Conservation (phyloP, 2,888 invertebrate genomes). For the Chymomyza fuscimana region DNA sequence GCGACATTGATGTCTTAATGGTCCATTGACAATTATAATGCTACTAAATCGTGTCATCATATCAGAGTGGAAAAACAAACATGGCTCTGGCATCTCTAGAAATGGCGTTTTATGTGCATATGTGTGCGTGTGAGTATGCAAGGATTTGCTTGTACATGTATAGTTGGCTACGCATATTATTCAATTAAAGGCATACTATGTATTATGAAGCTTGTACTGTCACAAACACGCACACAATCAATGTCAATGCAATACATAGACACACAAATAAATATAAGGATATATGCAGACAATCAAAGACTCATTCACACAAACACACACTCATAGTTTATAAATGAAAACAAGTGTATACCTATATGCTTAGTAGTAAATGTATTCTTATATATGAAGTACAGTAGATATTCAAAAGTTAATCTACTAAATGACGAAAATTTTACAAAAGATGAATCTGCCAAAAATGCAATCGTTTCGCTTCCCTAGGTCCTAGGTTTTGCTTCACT, state of each 20-base stretch:
- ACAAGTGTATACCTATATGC: too few relatives aligned
- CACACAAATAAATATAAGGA: too few relatives aligned
- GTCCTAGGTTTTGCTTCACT: too few relatives aligned
- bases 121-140: not conserved
- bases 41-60: slow-evolving; percentile 59
- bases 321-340: too few relatives aligned
- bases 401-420: too few relatives aligned
- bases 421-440: too few relatives aligned
- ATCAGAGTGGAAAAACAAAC: slow-evolving; percentile 43
- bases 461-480: too few relatives aligned
- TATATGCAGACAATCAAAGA: too few relatives aligned
- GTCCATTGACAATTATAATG: slow-evolving; percentile 70
- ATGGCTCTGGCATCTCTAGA: slow-evolving; percentile 30
- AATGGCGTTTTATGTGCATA: slow-evolving; percentile 15
- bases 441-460: too few relatives aligned
- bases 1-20: slow-evolving; percentile 46
- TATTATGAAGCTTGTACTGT: slow-evolving; percentile 61
- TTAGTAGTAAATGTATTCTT: too few relatives aligned
- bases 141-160: slow-evolving; percentile 22
- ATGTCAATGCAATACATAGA: slow-evolving; percentile 32
- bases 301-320: too few relatives aligned
- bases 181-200: slow-evolving; percentile 71
- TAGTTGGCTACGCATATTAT: slow-evolving; percentile 53
- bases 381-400: too few relatives aligned
- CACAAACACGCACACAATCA: slow-evolving; percentile 59